Evolutionary conservation across 1,140 invertebrate genomes (phyloP).

Genomic region (Papilio glaucus): DNA sequence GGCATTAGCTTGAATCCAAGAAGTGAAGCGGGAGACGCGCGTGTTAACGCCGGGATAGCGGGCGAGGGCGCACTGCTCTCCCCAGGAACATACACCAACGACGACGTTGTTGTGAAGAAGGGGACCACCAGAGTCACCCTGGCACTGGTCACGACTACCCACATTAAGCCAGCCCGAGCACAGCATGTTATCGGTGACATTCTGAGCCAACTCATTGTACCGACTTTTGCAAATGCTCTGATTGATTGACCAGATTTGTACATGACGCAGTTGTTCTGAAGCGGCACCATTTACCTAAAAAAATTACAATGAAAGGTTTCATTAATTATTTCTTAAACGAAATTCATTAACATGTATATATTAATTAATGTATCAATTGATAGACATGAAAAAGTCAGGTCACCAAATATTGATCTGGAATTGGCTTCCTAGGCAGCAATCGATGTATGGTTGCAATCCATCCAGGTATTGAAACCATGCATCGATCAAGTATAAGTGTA

Average conservation of each 20-base stretch:
- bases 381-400: too few species aligned
- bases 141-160: constrained; percentile 62
- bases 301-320: constrained; percentile 29
- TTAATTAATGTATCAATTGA: too few species aligned
- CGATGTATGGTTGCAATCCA: too few species aligned
- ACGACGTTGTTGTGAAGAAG: constrained; percentile 82
- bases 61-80: constrained; percentile 79
- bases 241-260: constrained; percentile 60
- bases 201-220: constrained; percentile 42
- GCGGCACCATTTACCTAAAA: constrained; percentile 53
- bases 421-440: too few species aligned
- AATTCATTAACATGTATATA: too few species aligned
- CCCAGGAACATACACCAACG: constrained; percentile 85
- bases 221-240: constrained; percentile 49
- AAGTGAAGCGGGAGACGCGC: constrained; percentile 63
- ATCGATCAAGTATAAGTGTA: too few species aligned
- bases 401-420: too few species aligned
- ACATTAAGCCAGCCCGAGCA: constrained; percentile 63
- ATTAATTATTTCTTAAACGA: background rate
- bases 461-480: too few species aligned
- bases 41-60: constrained; percentile 84
- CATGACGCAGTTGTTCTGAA: constrained; percentile 62
- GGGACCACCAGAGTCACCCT: constrained; percentile 86
- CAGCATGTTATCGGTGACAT: constrained; percentile 63
- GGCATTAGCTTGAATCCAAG: constrained; percentile 62